Conservation (phyloP, 2,113 vertebrate genomes). For the Edolisoma coerulescens region DNA sequence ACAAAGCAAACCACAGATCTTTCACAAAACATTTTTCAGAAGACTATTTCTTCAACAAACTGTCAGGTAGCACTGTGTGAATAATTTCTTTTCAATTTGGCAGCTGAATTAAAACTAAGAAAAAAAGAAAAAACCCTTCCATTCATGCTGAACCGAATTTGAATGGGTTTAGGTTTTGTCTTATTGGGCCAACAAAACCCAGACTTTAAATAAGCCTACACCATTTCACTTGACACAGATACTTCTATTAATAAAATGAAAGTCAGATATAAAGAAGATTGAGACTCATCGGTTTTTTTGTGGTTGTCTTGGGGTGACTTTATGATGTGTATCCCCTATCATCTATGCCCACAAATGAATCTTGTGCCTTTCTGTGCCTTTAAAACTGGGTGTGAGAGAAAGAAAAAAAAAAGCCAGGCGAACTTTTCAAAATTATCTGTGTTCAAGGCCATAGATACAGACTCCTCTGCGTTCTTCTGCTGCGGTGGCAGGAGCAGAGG, state of each 20-base stretch:
- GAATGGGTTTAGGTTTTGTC: not conserved
- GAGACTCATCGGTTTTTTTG: too few species aligned
- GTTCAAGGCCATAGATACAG: too few species aligned
- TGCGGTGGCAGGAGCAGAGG: too few species aligned
- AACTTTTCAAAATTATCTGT: too few species aligned
- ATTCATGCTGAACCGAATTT: not conserved
- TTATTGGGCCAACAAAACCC: not conserved
- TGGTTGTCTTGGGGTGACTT: too few species aligned
- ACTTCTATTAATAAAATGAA: not conserved
- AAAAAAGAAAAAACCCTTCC: not conserved
- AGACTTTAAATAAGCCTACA: not conserved
- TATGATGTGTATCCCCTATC: too few species aligned
- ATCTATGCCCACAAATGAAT: too few species aligned
- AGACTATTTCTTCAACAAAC: not conserved
- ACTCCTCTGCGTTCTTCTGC: too few species aligned
- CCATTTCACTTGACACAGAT: not conserved
- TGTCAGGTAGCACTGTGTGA: not conserved
- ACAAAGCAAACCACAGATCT: not conserved
- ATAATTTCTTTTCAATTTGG: not conserved
- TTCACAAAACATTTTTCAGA: constrained; percentile 3
- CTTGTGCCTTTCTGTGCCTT: too few species aligned
- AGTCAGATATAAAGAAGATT: not conserved
- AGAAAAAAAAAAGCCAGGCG: too few species aligned
- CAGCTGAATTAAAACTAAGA: not conserved
- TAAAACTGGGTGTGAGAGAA: too few species aligned